Conservation (phyloP, 2,113 vertebrate genomes). For the Notothenia rossii region DNA sequence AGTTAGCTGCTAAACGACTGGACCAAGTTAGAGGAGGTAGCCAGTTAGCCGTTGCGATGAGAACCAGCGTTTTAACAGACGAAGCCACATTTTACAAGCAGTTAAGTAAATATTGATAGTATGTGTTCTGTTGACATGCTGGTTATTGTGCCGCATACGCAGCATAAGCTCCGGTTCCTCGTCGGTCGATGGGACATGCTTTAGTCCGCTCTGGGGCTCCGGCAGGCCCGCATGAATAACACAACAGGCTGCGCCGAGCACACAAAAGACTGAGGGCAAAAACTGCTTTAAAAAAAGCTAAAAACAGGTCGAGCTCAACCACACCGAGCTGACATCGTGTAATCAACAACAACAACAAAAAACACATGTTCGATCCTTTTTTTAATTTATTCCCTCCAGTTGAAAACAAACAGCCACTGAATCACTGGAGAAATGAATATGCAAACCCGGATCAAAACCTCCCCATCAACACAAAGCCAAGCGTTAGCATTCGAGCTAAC, state of each 20-base stretch:
- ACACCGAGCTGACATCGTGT: slow-evolving; percentile 7
- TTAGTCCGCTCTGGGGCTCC: slow-evolving; percentile 75
- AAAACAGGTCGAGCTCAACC: slow-evolving; percentile 30
- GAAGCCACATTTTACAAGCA: not conserved
- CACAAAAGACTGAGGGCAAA: slow-evolving; percentile 82
- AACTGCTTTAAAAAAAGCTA: slow-evolving; percentile 41
- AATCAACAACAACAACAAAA: not conserved
- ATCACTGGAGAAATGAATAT: slow-evolving; percentile 84
- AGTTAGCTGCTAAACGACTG: not conserved
- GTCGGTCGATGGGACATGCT: slow-evolving; percentile 69
- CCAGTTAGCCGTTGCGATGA: not conserved
- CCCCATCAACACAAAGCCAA: slow-evolving; percentile 82
- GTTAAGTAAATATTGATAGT: too few relatives aligned
- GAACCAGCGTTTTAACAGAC: not conserved
- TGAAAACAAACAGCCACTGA: slow-evolving; percentile 49
- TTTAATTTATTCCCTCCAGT: not conserved
- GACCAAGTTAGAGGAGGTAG: slow-evolving; percentile 1
- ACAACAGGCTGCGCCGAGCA: slow-evolving; percentile 83
- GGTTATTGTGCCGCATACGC: slow-evolving; percentile 13
- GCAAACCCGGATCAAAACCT: slow-evolving; percentile 80
- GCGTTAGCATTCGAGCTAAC: slow-evolving; percentile 78
- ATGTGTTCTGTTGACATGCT: slow-evolving; percentile 6
- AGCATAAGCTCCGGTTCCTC: slow-evolving; percentile 5
- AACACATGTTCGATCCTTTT: not conserved
- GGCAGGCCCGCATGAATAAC: slow-evolving; percentile 86